Evolutionary conservation across 2,113 vertebrate genomes (phyloP).

Genomic region (Mus spicilegus): DNA sequence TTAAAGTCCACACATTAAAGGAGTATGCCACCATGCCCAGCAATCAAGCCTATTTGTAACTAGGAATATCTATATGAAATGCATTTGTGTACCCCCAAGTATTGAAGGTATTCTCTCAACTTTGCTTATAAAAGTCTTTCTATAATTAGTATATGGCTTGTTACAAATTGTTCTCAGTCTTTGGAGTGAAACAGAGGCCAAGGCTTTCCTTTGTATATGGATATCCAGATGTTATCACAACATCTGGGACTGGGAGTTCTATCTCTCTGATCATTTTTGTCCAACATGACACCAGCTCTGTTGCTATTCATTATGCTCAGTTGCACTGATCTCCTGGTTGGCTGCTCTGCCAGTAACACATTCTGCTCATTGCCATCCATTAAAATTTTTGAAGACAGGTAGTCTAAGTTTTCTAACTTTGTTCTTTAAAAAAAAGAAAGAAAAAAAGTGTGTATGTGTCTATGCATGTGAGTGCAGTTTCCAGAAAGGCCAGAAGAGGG

Average conservation of each 20-base stretch:
- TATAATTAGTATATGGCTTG: not conserved
- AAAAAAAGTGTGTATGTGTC: not conserved
- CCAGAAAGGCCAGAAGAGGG: not conserved
- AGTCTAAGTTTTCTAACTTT: not conserved
- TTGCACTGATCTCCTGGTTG: not conserved
- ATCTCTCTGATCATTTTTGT: not conserved
- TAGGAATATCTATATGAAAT: not conserved
- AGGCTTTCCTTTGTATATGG: not conserved
- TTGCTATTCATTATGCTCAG: not conserved
- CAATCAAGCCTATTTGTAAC: constrained; percentile 7
- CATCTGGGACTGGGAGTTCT: not conserved
- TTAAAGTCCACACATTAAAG: too few relatives aligned
- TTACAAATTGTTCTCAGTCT: constrained; percentile 17
- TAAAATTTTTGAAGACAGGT: not conserved
- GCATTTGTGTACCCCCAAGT: not conserved
- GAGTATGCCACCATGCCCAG: too few relatives aligned
- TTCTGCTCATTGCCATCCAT: not conserved
- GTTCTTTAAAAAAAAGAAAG: not conserved
- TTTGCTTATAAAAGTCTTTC: not conserved
- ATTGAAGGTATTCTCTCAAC: not conserved
- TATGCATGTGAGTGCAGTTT: not conserved
- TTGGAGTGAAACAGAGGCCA: not conserved
- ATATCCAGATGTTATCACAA: not conserved
- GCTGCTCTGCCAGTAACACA: not conserved
- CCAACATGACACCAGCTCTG: not conserved